These are phyloP conservation scores for Sesamia inferens DNA, from an alignment of 2,888 invertebrate species.

Conservation along the genomic window DNA sequence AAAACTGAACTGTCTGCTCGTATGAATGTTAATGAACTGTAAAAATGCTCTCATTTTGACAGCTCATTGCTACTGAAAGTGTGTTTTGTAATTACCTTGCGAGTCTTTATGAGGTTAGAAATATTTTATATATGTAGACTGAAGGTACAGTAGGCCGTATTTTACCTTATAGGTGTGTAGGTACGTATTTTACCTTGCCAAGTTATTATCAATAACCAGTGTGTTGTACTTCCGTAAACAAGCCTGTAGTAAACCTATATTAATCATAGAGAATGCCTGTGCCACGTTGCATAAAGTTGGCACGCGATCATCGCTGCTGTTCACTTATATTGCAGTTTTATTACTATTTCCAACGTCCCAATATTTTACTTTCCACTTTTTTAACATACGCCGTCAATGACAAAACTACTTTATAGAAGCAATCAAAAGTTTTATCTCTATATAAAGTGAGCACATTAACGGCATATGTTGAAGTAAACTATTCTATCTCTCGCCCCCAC, in stretches of 20 bases:
- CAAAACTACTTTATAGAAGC: constrained; percentile 50
- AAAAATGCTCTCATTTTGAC: no score
- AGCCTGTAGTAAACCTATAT: constrained; percentile 37
- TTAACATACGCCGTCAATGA: constrained; percentile 42
- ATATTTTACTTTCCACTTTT: constrained; percentile 45
- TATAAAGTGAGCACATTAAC: constrained; percentile 57
- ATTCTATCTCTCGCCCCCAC: constrained; percentile 67
- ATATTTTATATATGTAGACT: background rate
- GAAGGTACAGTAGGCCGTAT: no score
- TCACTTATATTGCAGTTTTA: constrained; percentile 53
- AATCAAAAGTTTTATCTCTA: constrained; percentile 61
- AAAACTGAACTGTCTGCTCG: no score
- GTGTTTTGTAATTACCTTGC: no score
- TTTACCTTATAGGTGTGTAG: background rate
- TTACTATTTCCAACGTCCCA: constrained; percentile 42
- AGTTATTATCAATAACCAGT: constrained; percentile 41
- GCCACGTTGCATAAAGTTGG: constrained; percentile 55
- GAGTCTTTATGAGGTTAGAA: background rate
- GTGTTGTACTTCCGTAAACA: constrained; percentile 38
- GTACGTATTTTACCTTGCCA: constrained; percentile 1
- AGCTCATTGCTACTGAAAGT: no score
- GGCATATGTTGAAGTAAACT: constrained; percentile 63
- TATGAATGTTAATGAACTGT: no score
- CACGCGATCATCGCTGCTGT: constrained; percentile 51
- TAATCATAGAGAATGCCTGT: constrained; percentile 46